Conservation (phyloP, 2,888 invertebrate species). For the Volucella inflata region DNA sequence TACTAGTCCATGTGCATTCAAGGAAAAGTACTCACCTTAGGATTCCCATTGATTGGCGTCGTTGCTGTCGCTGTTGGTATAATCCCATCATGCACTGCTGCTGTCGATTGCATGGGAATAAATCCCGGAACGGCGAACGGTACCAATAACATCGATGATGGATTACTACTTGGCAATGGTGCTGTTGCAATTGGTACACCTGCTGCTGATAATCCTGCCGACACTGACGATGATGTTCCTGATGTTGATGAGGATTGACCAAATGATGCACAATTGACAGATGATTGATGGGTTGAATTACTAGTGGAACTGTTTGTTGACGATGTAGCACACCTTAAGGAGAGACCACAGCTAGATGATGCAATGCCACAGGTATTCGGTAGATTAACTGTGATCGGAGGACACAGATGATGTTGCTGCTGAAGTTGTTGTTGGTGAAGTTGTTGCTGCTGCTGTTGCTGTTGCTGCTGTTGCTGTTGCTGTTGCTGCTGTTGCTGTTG, state of each 20-base stretch:
- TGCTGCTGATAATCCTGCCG: slow-evolving; percentile 64
- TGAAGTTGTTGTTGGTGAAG: slow-evolving; percentile 46
- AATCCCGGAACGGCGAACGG: slow-evolving; percentile 80
- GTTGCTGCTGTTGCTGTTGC: slow-evolving; percentile 39
- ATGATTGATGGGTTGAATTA: slow-evolving; percentile 71
- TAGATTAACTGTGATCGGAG: slow-evolving; percentile 42
- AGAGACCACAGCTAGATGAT: slow-evolving; percentile 65
- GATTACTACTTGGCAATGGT: slow-evolving; percentile 75
- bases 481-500: slow-evolving; percentile 76
- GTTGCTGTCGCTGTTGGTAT: slow-evolving; percentile 78
- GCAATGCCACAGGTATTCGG: slow-evolving; percentile 65
- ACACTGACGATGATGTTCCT: slow-evolving; percentile 58
- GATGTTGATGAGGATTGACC: slow-evolving; percentile 58
- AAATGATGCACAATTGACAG: slow-evolving; percentile 69
- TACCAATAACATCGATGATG: slow-evolving; percentile 79
- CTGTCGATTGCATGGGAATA: slow-evolving; percentile 76
- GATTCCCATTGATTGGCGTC: slow-evolving; percentile 78
- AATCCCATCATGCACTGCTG: slow-evolving; percentile 71
- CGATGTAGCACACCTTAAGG: slow-evolving; percentile 76
- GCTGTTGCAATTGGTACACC: slow-evolving; percentile 66
- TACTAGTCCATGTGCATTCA: too few species aligned
- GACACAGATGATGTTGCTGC: slow-evolving; percentile 76
- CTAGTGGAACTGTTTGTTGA: slow-evolving; percentile 76
- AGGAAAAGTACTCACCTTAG: slow-evolving; percentile 79
- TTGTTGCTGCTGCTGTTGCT: slow-evolving; percentile 77